Evolutionary conservation across 92 coral and sea anemone species (phyloP).

Genomic region (Bergia sp.): DNA sequence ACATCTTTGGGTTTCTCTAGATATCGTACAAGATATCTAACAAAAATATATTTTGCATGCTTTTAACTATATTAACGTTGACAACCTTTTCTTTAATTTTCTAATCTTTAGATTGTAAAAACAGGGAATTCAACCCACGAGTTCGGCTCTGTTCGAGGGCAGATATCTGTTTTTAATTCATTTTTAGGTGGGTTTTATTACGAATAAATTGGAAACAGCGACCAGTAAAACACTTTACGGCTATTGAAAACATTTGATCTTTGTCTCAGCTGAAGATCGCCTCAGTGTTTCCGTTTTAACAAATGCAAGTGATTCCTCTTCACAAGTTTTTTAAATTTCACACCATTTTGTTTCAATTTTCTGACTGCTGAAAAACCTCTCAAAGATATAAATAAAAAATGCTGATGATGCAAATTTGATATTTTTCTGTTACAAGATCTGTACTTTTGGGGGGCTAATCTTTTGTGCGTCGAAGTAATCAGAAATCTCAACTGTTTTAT

Average conservation of each 20-base stretch:
- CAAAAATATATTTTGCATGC: neutral
- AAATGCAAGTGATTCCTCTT: slow-evolving; percentile 27
- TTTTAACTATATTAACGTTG: neutral
- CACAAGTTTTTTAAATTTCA: neutral
- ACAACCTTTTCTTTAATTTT: slow-evolving; percentile 22
- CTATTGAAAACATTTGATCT: neutral
- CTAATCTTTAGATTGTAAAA: neutral
- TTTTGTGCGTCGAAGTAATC: neutral
- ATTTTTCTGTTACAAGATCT: neutral
- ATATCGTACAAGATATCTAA: neutral
- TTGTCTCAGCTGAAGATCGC: neutral
- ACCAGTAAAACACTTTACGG: neutral
- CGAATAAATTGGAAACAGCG: neutral
- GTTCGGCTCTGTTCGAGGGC: neutral
- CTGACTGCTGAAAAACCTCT: neutral
- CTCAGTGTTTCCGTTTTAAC: neutral
- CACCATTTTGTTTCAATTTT: neutral
- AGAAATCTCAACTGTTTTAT: neutral
- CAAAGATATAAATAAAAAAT: neutral
- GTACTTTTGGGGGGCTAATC: neutral
- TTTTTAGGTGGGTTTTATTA: neutral
- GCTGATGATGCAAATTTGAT: neutral
- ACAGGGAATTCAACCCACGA: neutral
- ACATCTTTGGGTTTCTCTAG: neutral
- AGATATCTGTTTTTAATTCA: neutral